Evolutionary conservation across 2,113 vertebrate genomes (phyloP).

Genomic region (Apodemus speciosus): DNA sequence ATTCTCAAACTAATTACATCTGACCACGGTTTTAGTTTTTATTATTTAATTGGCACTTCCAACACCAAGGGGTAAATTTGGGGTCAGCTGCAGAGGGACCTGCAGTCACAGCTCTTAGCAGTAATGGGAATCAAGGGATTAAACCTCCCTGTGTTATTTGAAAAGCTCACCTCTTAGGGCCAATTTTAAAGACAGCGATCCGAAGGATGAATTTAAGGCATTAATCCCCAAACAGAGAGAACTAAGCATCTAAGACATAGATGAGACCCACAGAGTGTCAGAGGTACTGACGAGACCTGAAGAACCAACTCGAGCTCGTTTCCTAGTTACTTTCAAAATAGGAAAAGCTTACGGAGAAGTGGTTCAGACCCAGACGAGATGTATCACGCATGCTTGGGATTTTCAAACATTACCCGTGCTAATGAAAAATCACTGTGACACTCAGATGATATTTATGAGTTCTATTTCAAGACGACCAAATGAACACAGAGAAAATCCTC

Average conservation of each 20-base stretch:
- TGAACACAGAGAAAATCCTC: constrained; percentile 47
- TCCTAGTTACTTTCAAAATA: not conserved
- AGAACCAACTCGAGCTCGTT: not conserved
- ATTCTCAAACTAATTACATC: constrained; percentile 56
- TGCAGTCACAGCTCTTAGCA: constrained; percentile 20
- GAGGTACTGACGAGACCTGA: not conserved
- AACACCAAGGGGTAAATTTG: constrained; percentile 45
- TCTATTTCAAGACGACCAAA: constrained; percentile 46
- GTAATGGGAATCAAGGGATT: constrained; percentile 60
- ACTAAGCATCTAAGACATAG: not conserved
- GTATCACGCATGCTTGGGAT: not conserved
- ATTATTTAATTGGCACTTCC: constrained; percentile 63
- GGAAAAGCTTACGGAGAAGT: not conserved
- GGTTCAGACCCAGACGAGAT: not conserved
- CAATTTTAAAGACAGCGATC: constrained; percentile 42
- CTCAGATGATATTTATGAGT: constrained; percentile 21
- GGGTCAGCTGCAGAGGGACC: not conserved
- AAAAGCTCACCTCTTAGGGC: constrained; percentile 49
- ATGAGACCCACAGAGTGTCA: not conserved
- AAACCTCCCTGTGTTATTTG: constrained; percentile 44
- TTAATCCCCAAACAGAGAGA: constrained; percentile 43
- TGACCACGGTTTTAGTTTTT: constrained; percentile 61
- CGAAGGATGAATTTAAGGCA: constrained; percentile 27
- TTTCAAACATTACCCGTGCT: not conserved
- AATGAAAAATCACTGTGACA: constrained; percentile 34